Conservation (phyloP, 2,113 vertebrate genomes). For the Rhinichthys klamathensis region DNA sequence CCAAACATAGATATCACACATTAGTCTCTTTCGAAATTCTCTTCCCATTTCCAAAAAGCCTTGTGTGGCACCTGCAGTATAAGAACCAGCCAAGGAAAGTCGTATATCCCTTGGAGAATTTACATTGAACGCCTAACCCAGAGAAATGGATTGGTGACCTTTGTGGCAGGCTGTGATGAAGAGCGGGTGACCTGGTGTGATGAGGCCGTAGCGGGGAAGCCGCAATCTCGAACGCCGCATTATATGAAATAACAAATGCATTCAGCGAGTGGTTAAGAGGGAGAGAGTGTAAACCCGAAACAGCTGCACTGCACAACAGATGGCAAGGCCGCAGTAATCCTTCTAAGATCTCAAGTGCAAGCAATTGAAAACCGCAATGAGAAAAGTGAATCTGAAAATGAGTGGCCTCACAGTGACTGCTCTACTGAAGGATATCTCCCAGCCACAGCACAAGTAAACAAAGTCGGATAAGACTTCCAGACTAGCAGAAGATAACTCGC, state of each 20-base stretch:
- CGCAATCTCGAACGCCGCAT: not conserved
- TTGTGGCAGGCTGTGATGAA: not conserved
- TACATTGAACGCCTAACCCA: not conserved
- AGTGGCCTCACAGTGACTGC: not conserved
- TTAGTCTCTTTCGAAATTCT: not conserved
- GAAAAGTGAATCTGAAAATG: constrained; percentile 5
- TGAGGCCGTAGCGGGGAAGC: not conserved
- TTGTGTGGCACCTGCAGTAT: not conserved
- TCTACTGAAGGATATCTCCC: constrained; percentile 20
- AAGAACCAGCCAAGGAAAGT: not conserved
- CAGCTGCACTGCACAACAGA: constrained; percentile 35
- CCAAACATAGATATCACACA: not conserved
- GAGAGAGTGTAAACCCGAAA: constrained; percentile 37
- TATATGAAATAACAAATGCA: constrained; percentile 40
- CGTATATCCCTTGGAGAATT: not conserved
- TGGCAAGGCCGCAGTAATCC: constrained; percentile 32
- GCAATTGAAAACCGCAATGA: not conserved
- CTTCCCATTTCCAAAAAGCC: not conserved
- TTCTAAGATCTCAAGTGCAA: constrained; percentile 28
- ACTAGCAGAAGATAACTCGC: not conserved
- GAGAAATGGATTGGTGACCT: constrained; percentile 8
- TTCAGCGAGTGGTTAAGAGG: constrained; percentile 55
- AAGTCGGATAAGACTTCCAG: not conserved
- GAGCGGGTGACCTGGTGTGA: not conserved
- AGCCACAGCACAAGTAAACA: constrained; percentile 24